Base-by-base conservation (phyloP, 2,888 invertebrate genomes). In the Pinctada fucata region DNA sequence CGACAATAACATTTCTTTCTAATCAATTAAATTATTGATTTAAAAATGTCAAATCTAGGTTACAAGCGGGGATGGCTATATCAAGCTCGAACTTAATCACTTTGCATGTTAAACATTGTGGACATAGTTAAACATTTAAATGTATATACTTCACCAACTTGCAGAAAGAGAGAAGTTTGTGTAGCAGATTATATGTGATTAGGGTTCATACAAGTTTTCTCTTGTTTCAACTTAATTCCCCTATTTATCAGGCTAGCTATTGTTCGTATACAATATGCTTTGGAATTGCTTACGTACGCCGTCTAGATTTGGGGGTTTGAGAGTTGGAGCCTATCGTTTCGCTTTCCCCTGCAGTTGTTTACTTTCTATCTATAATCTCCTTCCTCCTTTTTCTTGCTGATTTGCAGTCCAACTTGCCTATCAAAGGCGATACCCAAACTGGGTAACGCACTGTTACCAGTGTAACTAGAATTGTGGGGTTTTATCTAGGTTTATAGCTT, bases 61-160 rank as follows among this genome's bases (percentile, higher is more conserved):
- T 31, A 31, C 31, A 31, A 31, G 31, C 31, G 31, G 31, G 13
- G 13, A 58, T 10, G 58, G 6, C 58, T 58, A 13, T 58, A 58
- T 58, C 58, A 58, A 58, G 58, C 58, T 58, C 13, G 31, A 58
- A 58, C 58, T 10, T 58, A 58, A 58, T 58, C 58, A 58, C 58
- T 13, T 58, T 58, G 6, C 13, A 58, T 58, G 58, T 58, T 58
- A 13, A 13, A 58, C 31, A 13, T 58, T 58, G 58, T 58, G 58
- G 58, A 58, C 58, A 58, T 58, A 58, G 6, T 58, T 13, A 58
- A 58, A 58, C 58, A 58, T 58, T 58, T 58, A 58, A 58, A 58
- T 58, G 6, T 13, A 13, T 58, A 58, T 58, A 58, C 58, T 58
- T 58, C 58, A 58, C 58, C 58, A 58, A 58, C 58, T 10, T 13